A percentile compares a stretch with the other conserved stretches of the same genome.
Evolutionary conservation across 1,140 invertebrate genomes (phyloP).

Genomic region (Maconellicoccus hirsutus): DNA sequence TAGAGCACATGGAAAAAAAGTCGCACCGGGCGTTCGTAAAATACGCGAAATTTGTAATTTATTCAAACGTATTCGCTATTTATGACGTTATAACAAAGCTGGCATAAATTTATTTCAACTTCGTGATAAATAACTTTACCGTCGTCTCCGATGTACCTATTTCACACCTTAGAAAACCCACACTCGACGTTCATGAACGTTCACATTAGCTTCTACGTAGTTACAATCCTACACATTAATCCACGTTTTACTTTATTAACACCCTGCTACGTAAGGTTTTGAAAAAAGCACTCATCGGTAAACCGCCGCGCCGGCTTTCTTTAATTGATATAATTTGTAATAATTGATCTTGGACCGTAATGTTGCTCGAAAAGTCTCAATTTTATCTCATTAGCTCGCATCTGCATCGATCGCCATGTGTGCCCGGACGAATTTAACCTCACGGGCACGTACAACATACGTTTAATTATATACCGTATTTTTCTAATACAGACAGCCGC

Average conservation of each 20-base stretch:
- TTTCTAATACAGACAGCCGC: too few species aligned
- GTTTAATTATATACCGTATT: too few species aligned
- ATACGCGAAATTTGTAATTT: background rate
- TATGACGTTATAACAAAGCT: too few species aligned
- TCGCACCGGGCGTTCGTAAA: background rate
- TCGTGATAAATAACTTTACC: background rate
- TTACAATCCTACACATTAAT: background rate
- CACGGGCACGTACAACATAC: too few species aligned
- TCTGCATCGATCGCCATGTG: background rate
- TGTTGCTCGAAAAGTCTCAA: slow-evolving; percentile 14
- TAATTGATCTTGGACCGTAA: slow-evolving; percentile 13
- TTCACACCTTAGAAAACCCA: slow-evolving; percentile 7
- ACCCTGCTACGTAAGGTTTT: background rate
- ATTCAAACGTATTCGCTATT: background rate
- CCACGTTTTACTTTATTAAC: background rate
- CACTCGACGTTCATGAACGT: background rate
- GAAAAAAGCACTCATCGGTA: background rate
- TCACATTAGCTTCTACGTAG: too few species aligned
- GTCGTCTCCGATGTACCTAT: too few species aligned
- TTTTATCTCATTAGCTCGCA: slow-evolving; percentile 13
- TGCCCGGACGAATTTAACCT: too few species aligned
- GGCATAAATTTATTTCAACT: background rate
- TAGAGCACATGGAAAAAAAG: background rate
- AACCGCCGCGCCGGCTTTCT: background rate
- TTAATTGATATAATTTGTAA: slow-evolving; percentile 13